Evolutionary conservation across 2,888 invertebrate species (phyloP).

Genomic region (Ichneumon xanthorius): DNA sequence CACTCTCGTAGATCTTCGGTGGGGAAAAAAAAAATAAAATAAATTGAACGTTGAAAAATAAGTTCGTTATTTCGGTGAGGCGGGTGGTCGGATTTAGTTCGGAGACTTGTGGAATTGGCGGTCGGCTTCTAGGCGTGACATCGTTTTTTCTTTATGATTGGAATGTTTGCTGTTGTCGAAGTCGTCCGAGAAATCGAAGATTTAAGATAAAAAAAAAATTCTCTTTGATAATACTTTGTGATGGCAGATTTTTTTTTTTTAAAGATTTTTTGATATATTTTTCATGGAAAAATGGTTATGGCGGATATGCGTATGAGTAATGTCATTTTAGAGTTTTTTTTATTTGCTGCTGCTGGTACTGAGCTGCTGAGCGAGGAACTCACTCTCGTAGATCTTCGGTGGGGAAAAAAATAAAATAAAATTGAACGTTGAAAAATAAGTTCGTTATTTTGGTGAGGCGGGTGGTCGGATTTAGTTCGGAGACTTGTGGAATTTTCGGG

Average conservation of each 20-base stretch:
- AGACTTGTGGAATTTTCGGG: neutral
- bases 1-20: conserved; percentile 13
- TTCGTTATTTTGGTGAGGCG: conserved; percentile 37
- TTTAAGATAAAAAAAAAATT: too few species aligned
- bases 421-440: conserved; percentile 52
- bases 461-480: conserved; percentile 33
- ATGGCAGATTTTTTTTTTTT: too few species aligned
- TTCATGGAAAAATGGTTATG: too few species aligned
- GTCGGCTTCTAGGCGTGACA: neutral
- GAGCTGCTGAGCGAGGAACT: neutral
- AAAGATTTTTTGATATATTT: too few species aligned
- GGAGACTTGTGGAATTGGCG: neutral
- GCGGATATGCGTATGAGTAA: too few species aligned
- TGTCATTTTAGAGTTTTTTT: too few species aligned
- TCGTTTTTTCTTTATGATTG: neutral
- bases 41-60: conserved; percentile 51
- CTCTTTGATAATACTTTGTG: too few species aligned
- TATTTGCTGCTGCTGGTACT: conserved; percentile 27
- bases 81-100: conserved; percentile 34
- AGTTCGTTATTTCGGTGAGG: conserved; percentile 40
- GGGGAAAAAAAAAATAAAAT: conserved; percentile 4
- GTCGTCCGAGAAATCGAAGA: too few species aligned
- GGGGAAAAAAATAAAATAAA: conserved; percentile 5
- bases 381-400: conserved; percentile 13
- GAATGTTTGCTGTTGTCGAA: neutral